These are phyloP conservation scores for Plestiodon gilberti DNA, from an alignment of 2,113 vertebrate genomes.

Conservation along the genomic window DNA sequence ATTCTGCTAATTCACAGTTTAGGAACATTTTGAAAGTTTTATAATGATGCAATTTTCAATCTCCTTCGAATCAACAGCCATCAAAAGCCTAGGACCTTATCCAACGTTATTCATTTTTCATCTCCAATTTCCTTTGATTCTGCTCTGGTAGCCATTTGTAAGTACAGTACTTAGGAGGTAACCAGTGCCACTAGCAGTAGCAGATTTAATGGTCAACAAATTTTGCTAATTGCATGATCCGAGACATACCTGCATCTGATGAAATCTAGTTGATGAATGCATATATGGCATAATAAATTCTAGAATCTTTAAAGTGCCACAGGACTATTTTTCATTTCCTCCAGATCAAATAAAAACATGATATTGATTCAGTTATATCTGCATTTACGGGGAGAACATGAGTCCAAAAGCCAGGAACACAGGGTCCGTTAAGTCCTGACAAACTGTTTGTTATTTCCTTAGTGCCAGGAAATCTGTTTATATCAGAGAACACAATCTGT, in stretches of 20 bases:
- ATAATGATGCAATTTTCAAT: neutral
- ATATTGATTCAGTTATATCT: constrained; percentile 43
- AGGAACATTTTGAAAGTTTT: neutral
- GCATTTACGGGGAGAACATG: constrained; percentile 18
- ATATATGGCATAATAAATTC: neutral
- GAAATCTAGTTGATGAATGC: neutral
- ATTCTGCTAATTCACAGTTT: neutral
- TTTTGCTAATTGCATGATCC: neutral
- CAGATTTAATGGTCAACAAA: neutral
- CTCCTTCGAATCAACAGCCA: neutral
- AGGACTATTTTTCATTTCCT: constrained; percentile 12
- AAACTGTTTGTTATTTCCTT: constrained; percentile 40
- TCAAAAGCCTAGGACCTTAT: neutral
- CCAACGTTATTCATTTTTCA: too few relatives aligned
- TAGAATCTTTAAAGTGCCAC: too few relatives aligned
- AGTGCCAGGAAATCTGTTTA: constrained; percentile 36
- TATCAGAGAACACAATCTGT: constrained; percentile 19
- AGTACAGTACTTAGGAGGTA: neutral
- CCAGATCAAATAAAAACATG: constrained; percentile 15
- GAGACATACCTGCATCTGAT: neutral
- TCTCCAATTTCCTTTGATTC: too few relatives aligned
- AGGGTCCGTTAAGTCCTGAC: constrained; percentile 18
- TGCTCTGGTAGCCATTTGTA: too few relatives aligned
- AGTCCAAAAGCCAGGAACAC: constrained; percentile 35
- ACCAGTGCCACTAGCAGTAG: neutral